Evolutionary conservation across 2,888 invertebrate species (phyloP).

Genomic region (Priocnemis perturbator): DNA sequence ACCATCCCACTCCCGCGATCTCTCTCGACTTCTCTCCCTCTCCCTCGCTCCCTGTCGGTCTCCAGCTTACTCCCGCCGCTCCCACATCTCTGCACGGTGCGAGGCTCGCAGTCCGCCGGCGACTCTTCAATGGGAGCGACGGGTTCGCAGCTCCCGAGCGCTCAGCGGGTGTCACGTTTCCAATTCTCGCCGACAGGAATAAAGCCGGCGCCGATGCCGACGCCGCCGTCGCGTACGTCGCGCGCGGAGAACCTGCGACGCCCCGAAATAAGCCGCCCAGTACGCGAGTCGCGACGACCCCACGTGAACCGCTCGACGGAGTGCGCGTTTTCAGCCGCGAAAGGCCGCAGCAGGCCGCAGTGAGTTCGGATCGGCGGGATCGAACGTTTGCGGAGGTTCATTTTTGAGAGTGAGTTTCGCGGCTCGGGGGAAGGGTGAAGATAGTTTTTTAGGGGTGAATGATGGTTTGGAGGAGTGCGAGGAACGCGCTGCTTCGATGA

Average conservation of each 20-base stretch:
- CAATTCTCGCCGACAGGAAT: conserved; percentile 45
- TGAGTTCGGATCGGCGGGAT: too few species aligned
- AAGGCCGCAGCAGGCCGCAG: neutral
- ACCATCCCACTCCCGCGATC: neutral
- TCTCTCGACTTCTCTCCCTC: neutral
- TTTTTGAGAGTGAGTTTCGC: too few species aligned
- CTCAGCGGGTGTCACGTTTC: conserved; percentile 57
- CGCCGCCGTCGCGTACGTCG: conserved; percentile 10
- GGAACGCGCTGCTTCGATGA: too few species aligned
- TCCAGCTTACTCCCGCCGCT: conserved; percentile 49
- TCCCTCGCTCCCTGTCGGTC: conserved; percentile 31
- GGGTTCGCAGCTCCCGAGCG: conserved; percentile 48
- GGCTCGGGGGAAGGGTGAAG: too few species aligned
- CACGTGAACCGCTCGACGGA: too few species aligned
- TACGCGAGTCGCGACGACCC: neutral
- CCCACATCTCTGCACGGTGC: conserved; percentile 56
- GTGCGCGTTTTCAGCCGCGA: neutral
- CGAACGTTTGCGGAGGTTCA: too few species aligned
- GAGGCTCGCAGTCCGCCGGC: conserved; percentile 67
- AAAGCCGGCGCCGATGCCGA: conserved; percentile 22
- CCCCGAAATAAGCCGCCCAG: neutral
- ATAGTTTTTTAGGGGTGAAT: too few species aligned
- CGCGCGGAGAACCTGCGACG: too few species aligned
- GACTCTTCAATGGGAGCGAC: conserved; percentile 68
- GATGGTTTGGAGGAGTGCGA: too few species aligned